Conservation (phyloP, 2,888 invertebrate genomes). For the Mythimna ferrago region DNA sequence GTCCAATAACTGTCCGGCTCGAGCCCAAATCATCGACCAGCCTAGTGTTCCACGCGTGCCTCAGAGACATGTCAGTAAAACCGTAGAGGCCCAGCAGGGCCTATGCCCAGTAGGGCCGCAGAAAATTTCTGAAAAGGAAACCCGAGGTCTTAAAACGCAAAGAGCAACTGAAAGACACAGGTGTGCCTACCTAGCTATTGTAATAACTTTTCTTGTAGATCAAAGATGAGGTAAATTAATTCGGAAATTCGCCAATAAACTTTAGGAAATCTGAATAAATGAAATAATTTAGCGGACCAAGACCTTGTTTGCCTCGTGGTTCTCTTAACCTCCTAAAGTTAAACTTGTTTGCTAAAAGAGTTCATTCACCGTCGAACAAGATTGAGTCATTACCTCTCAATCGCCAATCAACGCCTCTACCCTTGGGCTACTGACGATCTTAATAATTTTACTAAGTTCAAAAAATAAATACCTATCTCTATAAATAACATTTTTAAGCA, state of each 20-base stretch:
- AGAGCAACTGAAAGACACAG: too few species aligned
- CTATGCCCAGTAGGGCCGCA: too few species aligned
- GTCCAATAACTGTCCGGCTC: too few species aligned
- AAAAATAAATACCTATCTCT: constrained; percentile 1
- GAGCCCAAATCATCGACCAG: too few species aligned
- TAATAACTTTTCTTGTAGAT: neutral
- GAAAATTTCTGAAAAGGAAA: too few species aligned
- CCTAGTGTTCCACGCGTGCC: too few species aligned
- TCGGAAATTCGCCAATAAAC: neutral
- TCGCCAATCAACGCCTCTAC: constrained; percentile 67
- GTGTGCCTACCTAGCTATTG: neutral
- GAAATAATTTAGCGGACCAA: neutral
- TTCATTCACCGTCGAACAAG: constrained; percentile 39
- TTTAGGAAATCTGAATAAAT: neutral
- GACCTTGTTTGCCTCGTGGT: neutral
- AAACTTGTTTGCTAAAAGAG: constrained; percentile 37
- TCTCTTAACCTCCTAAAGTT: neutral
- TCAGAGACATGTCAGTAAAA: too few species aligned
- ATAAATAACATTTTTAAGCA: constrained; percentile 2
- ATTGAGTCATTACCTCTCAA: constrained; percentile 51
- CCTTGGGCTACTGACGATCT: constrained; percentile 64
- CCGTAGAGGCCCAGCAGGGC: too few species aligned
- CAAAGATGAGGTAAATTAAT: neutral
- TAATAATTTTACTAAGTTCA: constrained; percentile 25
- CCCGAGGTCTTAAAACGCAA: too few species aligned